A percentile compares a stretch with the other conserved stretches of the same genome.
Evolutionary conservation across 1,140 invertebrate species (phyloP).

Genomic region (Heliconius congener): DNA sequence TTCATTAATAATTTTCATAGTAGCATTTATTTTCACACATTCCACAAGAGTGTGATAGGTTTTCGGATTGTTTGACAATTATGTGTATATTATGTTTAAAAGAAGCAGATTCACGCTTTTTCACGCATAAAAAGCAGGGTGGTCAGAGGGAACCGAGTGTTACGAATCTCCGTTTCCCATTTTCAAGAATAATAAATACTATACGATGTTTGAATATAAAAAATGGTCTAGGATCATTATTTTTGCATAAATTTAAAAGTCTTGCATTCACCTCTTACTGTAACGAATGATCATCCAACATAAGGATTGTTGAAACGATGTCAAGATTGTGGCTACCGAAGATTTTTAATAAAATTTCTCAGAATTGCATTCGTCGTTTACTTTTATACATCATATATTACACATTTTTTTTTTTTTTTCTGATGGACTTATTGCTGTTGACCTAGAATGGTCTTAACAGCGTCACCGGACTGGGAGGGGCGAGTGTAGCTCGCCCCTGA

Average conservation of each 20-base stretch:
- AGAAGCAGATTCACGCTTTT: no score
- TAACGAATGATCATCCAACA: conserved; percentile 3
- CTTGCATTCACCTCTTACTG: background rate
- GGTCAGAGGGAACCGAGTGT: no score
- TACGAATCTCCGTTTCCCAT: no score
- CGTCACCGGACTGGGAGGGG: no score
- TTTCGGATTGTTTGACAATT: background rate
- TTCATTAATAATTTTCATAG: background rate
- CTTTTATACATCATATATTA: background rate
- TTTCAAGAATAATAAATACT: no score
- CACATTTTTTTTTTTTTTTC: no score
- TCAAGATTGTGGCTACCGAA: background rate
- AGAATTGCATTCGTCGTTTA: background rate
- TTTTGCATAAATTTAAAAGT: conserved; percentile 8
- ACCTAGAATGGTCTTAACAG: no score
- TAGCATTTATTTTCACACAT: background rate
- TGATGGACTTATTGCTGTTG: no score
- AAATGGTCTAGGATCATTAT: background rate
- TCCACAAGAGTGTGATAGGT: background rate
- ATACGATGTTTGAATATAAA: background rate
- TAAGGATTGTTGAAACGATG: conserved; percentile 9
- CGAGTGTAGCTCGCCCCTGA: no score
- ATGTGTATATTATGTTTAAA: background rate
- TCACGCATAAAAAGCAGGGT: no score
- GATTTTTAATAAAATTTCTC: background rate